Evolutionary conservation across 2,113 vertebrate genomes (phyloP).

Genomic region (Helogale parvula): DNA sequence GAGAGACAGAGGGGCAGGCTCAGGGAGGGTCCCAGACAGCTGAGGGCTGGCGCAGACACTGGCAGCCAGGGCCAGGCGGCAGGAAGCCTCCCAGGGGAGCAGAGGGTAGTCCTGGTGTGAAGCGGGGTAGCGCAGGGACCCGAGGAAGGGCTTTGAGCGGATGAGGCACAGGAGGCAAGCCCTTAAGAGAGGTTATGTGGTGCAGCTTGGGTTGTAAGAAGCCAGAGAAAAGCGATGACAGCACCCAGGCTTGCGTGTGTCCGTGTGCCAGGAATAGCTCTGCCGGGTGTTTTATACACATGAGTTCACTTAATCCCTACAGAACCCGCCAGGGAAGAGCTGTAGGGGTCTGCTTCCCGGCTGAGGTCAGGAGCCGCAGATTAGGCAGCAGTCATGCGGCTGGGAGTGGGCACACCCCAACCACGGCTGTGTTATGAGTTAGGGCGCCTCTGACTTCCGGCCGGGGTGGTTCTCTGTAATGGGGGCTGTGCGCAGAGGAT

Average conservation of each 20-base stretch:
- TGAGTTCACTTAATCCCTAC: rapidly evolving
- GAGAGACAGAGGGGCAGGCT: background rate
- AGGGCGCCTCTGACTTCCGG: rapidly evolving
- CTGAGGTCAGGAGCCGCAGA: too few species aligned
- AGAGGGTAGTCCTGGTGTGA: rapidly evolving
- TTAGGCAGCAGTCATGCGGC: rapidly evolving
- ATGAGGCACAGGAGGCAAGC: rapidly evolving
- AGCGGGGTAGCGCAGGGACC: rapidly evolving
- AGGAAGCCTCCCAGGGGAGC: rapidly evolving
- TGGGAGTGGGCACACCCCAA: background rate
- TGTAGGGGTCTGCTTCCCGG: background rate
- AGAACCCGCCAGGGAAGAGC: rapidly evolving
- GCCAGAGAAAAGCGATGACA: rapidly evolving
- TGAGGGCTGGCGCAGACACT: rapidly evolving
- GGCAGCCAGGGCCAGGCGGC: background rate
- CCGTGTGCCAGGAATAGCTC: rapidly evolving
- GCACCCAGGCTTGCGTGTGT: rapidly evolving
- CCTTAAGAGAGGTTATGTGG: background rate
- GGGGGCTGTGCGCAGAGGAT: rapidly evolving
- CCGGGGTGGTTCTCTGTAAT: rapidly evolving
- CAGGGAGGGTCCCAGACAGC: too few species aligned
- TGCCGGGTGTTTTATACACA: rapidly evolving
- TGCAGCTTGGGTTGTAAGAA: too few species aligned
- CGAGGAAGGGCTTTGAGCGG: rapidly evolving
- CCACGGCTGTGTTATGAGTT: rapidly evolving